Percentiles rank a stretch among this genome's conserved stretches.
These are phyloP conservation scores for Drosophila conformis DNA, from an alignment of 2,888 invertebrate species.

Conservation along the genomic window DNA sequence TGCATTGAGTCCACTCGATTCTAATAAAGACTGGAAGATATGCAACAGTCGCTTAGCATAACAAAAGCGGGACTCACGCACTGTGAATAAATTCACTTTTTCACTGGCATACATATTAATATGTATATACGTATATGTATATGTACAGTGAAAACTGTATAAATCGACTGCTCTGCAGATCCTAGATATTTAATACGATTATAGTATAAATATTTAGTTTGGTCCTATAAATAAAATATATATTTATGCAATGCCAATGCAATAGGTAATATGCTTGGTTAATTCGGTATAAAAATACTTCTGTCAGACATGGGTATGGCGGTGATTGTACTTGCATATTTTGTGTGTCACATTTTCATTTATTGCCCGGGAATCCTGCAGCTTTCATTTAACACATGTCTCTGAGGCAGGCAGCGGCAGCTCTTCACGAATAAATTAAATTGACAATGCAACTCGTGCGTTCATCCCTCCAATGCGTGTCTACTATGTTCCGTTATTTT, in stretches of 20 bases:
- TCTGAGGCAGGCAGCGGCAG: slow-evolving; percentile 21
- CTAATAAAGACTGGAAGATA: slow-evolving; percentile 61
- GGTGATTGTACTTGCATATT: slow-evolving; percentile 58
- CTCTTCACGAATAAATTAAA: slow-evolving; percentile 60
- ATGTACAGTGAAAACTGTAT: slow-evolving; percentile 18
- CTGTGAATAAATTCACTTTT: slow-evolving; percentile 32
- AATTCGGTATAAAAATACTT: neutral
- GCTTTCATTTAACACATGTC: slow-evolving; percentile 63
- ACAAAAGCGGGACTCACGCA: slow-evolving; percentile 43
- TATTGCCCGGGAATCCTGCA: slow-evolving; percentile 55
- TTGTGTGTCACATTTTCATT: slow-evolving; percentile 59
- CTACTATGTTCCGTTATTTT: slow-evolving; percentile 52
- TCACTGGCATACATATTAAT: slow-evolving; percentile 14
- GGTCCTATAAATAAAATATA: neutral
- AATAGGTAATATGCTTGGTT: neutral
- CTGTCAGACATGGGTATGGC: neutral
- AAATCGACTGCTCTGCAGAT: slow-evolving; percentile 1
- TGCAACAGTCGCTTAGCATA: slow-evolving; percentile 58
- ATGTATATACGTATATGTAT: neutral
- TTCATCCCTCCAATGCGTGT: slow-evolving; percentile 21
- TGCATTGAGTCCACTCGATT: slow-evolving; percentile 24
- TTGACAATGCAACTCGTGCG: slow-evolving; percentile 56
- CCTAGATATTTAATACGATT: neutral
- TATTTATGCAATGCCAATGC: slow-evolving; percentile 1
- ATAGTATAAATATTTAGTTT: neutral